These are phyloP conservation scores for Nymphalis urticae DNA, from an alignment of 2,888 invertebrate genomes.

Conservation along the genomic window DNA sequence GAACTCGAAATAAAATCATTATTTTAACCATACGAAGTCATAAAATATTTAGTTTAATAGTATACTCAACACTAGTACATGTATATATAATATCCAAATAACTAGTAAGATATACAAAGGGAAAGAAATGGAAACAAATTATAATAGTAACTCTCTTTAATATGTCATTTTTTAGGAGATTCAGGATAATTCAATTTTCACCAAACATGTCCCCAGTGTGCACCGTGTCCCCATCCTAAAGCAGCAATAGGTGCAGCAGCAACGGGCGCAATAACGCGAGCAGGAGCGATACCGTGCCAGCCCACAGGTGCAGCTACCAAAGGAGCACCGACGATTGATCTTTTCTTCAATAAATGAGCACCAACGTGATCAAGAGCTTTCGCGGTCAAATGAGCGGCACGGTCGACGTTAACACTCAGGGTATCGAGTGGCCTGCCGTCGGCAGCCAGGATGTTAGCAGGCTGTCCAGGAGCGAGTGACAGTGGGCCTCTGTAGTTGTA, in stretches of 20 bases:
- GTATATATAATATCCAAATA: not conserved
- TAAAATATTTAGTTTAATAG: no score
- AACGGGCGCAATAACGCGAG: slow-evolving; percentile 38
- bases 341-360: slow-evolving; percentile 61
- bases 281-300: slow-evolving; percentile 37
- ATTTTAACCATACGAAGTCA: no score
- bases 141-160: slow-evolving; percentile 73
- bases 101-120: not conserved
- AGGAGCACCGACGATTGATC: slow-evolving; percentile 57
- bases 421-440: slow-evolving; percentile 77
- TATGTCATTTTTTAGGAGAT: slow-evolving; percentile 41
- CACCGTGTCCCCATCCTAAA: slow-evolving; percentile 40
- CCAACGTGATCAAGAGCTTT: slow-evolving; percentile 54
- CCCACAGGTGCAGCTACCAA: slow-evolving; percentile 51
- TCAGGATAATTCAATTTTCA: slow-evolving; percentile 45
- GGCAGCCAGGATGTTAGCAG: slow-evolving; percentile 70
- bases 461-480: slow-evolving; percentile 71
- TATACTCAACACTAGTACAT: not conserved
- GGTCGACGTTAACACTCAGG: slow-evolving; percentile 72
- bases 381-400: slow-evolving; percentile 70
- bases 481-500: slow-evolving; percentile 72
- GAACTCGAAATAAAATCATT: no score
- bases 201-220: slow-evolving; percentile 51
- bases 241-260: slow-evolving; percentile 43
- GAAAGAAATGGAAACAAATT: slow-evolving; percentile 7